Evolutionary conservation across 2,113 vertebrate species (phyloP).

Genomic region (Eidolon helvum): DNA sequence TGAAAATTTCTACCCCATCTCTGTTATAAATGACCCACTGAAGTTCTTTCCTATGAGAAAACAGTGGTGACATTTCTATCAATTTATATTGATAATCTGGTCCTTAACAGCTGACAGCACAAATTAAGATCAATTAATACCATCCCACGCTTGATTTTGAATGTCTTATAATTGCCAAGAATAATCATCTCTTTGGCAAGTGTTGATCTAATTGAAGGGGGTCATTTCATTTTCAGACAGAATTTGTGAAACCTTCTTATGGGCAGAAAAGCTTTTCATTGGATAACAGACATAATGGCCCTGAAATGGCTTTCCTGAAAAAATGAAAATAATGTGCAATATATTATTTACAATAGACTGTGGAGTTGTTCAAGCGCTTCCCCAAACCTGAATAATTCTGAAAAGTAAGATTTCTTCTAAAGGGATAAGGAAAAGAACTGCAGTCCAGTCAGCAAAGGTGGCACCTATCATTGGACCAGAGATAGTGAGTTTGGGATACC

Average conservation of each 20-base stretch:
- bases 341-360: not conserved
- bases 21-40: not conserved
- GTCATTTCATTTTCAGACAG: not conserved
- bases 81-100: not conserved
- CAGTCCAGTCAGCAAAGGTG: not conserved
- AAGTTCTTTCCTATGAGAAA: not conserved
- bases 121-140: not conserved
- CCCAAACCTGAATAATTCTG: not conserved
- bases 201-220: not conserved
- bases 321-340: not conserved
- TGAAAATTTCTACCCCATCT: not conserved
- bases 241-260: not conserved
- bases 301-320: not conserved
- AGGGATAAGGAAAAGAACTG: not conserved
- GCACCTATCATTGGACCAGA: not conserved
- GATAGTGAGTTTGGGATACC: not conserved
- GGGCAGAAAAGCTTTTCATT: not conserved
- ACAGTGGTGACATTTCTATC: not conserved
- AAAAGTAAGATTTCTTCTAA: not conserved
- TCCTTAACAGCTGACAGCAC: not conserved
- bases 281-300: slow-evolving; percentile 11
- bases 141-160: not conserved
- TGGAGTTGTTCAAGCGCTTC: not conserved
- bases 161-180: not conserved
- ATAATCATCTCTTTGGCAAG: not conserved